Conservation (phyloP, 2,888 invertebrate genomes). For the Ectropis crepuscularia region DNA sequence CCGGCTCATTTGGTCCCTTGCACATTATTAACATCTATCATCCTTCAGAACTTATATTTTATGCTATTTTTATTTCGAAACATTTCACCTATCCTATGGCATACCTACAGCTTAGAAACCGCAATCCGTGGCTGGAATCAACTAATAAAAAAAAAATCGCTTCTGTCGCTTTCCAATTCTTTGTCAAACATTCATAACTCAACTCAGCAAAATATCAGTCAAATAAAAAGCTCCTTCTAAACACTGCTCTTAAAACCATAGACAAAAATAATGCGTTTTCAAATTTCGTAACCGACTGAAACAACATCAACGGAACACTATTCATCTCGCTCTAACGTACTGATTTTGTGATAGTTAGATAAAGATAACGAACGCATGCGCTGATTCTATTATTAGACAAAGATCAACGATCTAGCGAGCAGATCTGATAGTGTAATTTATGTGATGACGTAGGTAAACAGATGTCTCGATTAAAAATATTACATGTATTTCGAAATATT, state of each 20-base stretch:
- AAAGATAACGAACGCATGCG: slow-evolving; percentile 24
- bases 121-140: too few species aligned
- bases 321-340: slow-evolving; percentile 10
- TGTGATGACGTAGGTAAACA: slow-evolving; percentile 23
- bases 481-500: slow-evolving; percentile 14
- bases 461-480: slow-evolving; percentile 22
- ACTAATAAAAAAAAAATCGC: too few species aligned
- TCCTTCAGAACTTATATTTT: too few species aligned
- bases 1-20: too few species aligned
- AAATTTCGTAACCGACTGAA: slow-evolving; percentile 6
- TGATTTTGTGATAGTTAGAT: background rate
- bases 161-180: slow-evolving; percentile 10
- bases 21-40: too few species aligned
- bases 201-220: slow-evolving; percentile 26
- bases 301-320: background rate
- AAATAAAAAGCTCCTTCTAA: slow-evolving; percentile 25
- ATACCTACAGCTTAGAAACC: too few species aligned
- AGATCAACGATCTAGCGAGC: slow-evolving; percentile 31
- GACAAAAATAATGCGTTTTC: background rate
- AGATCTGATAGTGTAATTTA: slow-evolving; percentile 24
- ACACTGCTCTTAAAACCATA: slow-evolving; percentile 13
- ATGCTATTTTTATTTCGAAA: too few species aligned
- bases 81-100: too few species aligned
- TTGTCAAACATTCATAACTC: slow-evolving; percentile 16
- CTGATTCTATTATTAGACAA: slow-evolving; percentile 26